Evolutionary conservation across 2,888 invertebrate species (phyloP).

Genomic region (Drosophila helvetica): DNA sequence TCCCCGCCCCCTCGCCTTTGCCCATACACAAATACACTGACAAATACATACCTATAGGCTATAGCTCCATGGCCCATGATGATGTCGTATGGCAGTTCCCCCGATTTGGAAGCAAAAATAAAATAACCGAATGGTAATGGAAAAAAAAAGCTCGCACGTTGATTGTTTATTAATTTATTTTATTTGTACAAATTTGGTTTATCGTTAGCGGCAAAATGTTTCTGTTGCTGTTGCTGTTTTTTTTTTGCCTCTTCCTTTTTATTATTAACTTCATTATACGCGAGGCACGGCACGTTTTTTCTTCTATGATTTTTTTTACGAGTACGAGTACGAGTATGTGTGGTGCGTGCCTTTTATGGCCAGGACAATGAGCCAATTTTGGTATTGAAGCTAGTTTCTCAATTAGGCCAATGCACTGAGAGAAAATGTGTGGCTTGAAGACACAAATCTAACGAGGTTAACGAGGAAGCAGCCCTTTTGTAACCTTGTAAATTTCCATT

Average conservation of each 20-base stretch:
- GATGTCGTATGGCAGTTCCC: slow-evolving; percentile 1
- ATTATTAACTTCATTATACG: slow-evolving; percentile 58
- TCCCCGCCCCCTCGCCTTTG: not conserved
- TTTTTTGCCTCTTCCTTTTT: slow-evolving; percentile 44
- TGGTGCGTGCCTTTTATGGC: slow-evolving; percentile 65
- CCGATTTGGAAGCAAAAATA: slow-evolving; percentile 38
- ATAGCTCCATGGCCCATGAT: not conserved
- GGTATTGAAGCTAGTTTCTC: slow-evolving; percentile 61
- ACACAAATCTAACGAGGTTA: not conserved
- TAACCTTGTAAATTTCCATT: slow-evolving; percentile 7
- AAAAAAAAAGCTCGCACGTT: slow-evolving; percentile 42
- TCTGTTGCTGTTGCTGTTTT: not conserved
- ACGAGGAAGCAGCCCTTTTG: slow-evolving; percentile 7
- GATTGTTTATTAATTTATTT: slow-evolving; percentile 54
- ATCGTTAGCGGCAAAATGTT: slow-evolving; percentile 40
- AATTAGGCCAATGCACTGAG: slow-evolving; percentile 54
- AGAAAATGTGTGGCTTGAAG: slow-evolving; percentile 30
- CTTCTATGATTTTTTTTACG: slow-evolving; percentile 36
- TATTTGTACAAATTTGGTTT: slow-evolving; percentile 42
- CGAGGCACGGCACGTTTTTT: slow-evolving; percentile 60
- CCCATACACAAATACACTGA: not conserved
- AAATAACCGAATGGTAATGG: slow-evolving; percentile 5
- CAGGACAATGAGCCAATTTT: slow-evolving; percentile 63
- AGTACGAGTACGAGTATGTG: slow-evolving; percentile 13
- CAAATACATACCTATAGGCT: no score